Evolutionary conservation across 2,113 vertebrate genomes (phyloP), one percentile per base, ranked within the genome.

Genomic region (Paramisgurnus dabryanus): DNA sequence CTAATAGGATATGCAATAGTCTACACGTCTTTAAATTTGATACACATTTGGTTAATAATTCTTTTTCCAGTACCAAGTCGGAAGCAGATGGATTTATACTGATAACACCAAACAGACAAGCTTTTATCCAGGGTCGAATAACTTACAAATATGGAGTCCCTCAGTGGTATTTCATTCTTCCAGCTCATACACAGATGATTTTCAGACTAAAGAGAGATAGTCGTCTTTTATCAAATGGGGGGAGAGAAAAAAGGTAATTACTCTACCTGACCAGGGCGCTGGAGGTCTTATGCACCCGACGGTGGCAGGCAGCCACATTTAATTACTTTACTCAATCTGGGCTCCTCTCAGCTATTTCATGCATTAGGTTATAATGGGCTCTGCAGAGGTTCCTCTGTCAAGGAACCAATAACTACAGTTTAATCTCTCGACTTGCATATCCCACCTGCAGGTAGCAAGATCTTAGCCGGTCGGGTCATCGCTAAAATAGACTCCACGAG

Each of bases 111-210:
- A 40, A 58, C 58, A 49, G 63, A 45, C 50, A 12, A 43, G 9
- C 39, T 71, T 68, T 10, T 67, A 18, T 50, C 66, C 63, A 57
- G 60, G 22, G 74, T 39, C 17, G 39, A 68, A 89, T 89, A 87
- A 63, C 79, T 57, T 45, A 83, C 80, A 82, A 84, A 88, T 65
- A 60, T 61, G 88, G 76, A 39, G 39, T 45, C 65, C 22, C 70
- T 65, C 18, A 7, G 71, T 47, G 82, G 61, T 75, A 78, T 87
- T 89, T 39, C 85, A 79, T 81, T 88, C 85, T 71, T 85, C 75
- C 41, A 71, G 15, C 69, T 83, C 80, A 80, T 61, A 71, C 67
- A 80, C 82, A 87, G 81, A 82, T 40, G 15, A 55, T 87, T 88
- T 82, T 49, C 41, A 2, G 84, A 87, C 79, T 70, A 0, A 74